A percentile compares a stretch with the other conserved stretches of the same genome.
phyloP scores from a whole-genome alignment of 2,113 vertebrate species.

The Psettodes erumei region DNA sequence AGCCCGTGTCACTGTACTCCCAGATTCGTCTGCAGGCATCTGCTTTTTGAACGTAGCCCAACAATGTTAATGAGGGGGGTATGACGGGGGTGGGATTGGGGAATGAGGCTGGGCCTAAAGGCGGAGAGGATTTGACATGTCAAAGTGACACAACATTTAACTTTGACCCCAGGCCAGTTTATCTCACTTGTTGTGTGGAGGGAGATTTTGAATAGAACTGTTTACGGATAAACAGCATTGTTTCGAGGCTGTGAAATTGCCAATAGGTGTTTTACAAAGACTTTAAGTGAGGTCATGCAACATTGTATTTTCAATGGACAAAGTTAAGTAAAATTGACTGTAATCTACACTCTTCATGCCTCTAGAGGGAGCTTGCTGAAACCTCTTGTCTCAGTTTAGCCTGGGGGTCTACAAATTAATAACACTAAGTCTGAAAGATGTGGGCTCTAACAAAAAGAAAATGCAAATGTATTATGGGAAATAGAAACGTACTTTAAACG shows the following conservation, averaged over 20 bases:
- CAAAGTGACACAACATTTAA: constrained; percentile 49
- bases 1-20: constrained; percentile 48
- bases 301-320: constrained; percentile 22
- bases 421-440: background rate
- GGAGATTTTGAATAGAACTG: constrained; percentile 32
- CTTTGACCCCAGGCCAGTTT: constrained; percentile 46
- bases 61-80: constrained; percentile 75
- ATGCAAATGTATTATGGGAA: background rate
- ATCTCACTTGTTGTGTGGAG: constrained; percentile 26
- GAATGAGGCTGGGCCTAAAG: constrained; percentile 42
- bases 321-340: constrained; percentile 4
- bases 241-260: constrained; percentile 22
- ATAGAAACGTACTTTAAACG: too few relatives aligned
- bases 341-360: background rate
- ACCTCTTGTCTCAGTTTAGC: background rate
- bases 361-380: background rate
- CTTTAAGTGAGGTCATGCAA: constrained; percentile 12
- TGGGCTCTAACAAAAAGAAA: background rate
- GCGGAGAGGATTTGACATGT: constrained; percentile 55
- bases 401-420: background rate
- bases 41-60: constrained; percentile 72
- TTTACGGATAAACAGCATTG: constrained; percentile 30
- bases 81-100: constrained; percentile 38
- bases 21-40: constrained; percentile 65
- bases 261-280: constrained; percentile 18